These are phyloP conservation scores for Strix aluco DNA, from an alignment of 2,113 vertebrate genomes.

Conservation along the genomic window DNA sequence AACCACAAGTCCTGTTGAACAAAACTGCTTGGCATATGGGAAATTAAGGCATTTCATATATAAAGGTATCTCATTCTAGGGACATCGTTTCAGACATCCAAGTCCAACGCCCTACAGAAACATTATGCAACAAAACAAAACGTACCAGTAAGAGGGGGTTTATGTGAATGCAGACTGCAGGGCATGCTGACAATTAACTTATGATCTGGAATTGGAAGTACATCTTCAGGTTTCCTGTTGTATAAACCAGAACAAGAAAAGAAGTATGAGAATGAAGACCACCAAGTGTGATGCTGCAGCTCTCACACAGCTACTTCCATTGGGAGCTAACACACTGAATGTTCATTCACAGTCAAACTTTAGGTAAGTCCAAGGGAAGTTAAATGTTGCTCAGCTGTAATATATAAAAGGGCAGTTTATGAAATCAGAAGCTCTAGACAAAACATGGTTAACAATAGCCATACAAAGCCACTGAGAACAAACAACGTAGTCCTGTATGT, in stretches of 20 bases:
- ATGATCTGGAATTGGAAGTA: slow-evolving; percentile 77
- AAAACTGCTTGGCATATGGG: neutral
- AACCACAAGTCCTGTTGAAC: neutral
- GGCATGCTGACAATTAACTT: slow-evolving; percentile 91
- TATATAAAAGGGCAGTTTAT: neutral
- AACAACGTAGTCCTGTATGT: neutral
- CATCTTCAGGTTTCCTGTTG: slow-evolving; percentile 64
- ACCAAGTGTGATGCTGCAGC: neutral
- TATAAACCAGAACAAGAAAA: neutral
- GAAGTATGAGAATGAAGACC: neutral
- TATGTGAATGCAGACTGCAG: slow-evolving; percentile 92
- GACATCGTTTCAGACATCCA: neutral
- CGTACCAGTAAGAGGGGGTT: slow-evolving; percentile 89
- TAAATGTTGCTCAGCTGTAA: neutral
- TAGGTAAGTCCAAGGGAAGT: neutral
- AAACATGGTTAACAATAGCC: neutral
- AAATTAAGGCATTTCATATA: neutral
- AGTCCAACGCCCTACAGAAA: neutral
- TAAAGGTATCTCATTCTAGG: neutral
- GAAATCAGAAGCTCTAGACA: neutral
- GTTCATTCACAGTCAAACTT: neutral
- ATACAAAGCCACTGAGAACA: neutral
- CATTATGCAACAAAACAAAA: neutral
- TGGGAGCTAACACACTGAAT: neutral
- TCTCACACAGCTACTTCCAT: neutral